A percentile compares a stretch with the other conserved stretches of the same genome.
phyloP scores from a whole-genome alignment of 2,888 invertebrate genomes.

The Papilio demoleus region DNA sequence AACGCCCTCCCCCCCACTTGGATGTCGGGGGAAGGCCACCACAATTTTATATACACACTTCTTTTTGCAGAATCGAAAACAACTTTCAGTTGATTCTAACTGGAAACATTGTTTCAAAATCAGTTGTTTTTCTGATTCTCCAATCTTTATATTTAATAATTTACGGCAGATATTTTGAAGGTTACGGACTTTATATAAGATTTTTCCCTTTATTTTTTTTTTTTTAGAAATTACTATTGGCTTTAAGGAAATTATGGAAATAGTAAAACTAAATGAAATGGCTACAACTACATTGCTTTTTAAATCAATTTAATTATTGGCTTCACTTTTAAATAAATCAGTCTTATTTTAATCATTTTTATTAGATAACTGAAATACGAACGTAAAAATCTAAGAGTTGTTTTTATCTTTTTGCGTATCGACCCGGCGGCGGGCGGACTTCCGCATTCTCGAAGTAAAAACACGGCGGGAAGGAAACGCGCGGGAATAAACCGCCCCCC shows the following conservation, averaged over 20 bases:
- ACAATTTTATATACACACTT: constrained; percentile 64
- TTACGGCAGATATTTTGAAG: too few species aligned
- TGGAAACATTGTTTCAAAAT: neutral
- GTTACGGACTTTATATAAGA: too few species aligned
- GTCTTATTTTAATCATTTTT: constrained; percentile 13
- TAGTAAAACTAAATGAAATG: too few species aligned
- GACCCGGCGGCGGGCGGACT: constrained; percentile 82
- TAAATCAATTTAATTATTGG: neutral
- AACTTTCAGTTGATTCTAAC: constrained; percentile 17
- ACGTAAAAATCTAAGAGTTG: constrained; percentile 55
- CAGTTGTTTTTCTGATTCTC: neutral
- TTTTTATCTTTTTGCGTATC: constrained; percentile 80
- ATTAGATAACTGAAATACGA: constrained; percentile 29
- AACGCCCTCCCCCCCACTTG: constrained; percentile 71
- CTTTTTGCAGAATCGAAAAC: constrained; percentile 35
- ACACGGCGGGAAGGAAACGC: constrained; percentile 83
- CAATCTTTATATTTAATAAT: too few species aligned
- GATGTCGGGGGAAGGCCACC: constrained; percentile 77
- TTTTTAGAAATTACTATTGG: too few species aligned
- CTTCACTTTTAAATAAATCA: neutral
- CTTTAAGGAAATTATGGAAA: too few species aligned
- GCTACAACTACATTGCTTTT: too few species aligned
- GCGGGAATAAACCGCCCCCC: constrained; percentile 79
- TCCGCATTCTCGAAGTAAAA: constrained; percentile 84
- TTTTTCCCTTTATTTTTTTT: too few species aligned